Conservation (phyloP, 1,140 invertebrate species). For the Chymomyza costata region DNA sequence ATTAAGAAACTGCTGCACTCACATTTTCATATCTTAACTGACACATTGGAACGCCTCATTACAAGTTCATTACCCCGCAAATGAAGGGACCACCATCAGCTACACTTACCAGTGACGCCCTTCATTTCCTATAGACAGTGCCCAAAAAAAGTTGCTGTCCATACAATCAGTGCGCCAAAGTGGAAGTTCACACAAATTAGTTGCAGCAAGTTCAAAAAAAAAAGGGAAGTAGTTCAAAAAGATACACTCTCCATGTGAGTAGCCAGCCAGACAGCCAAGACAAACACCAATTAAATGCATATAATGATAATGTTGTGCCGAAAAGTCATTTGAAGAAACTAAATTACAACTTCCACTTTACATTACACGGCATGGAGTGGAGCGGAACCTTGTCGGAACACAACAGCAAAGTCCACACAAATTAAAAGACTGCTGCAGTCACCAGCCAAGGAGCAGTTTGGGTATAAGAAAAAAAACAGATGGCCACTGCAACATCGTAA, state of each 20-base stretch:
- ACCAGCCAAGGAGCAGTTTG: constrained; percentile 15
- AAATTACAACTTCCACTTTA: constrained; percentile 72
- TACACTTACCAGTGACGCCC: no score
- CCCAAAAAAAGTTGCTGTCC: constrained; percentile 1
- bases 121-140: constrained; percentile 23
- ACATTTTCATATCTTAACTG: no score
- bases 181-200: constrained; percentile 63
- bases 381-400: constrained; percentile 27
- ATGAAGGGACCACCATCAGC: no score
- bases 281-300: constrained; percentile 68
- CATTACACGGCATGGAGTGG: constrained; percentile 52
- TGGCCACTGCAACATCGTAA: constrained; percentile 63
- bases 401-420: constrained; percentile 54
- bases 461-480: constrained; percentile 50
- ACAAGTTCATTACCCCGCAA: no score
- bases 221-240: neutral
- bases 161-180: constrained; percentile 28
- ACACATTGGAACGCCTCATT: no score
- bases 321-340: constrained; percentile 70
- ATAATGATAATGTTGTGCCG: constrained; percentile 72
- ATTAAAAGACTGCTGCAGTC: constrained; percentile 64
- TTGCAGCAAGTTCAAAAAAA: constrained; percentile 15
- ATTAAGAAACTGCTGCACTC: no score
- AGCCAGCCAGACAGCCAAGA: constrained; percentile 43
- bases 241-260: constrained; percentile 8